These are phyloP conservation scores for Indicator indicator DNA, from an alignment of 2,113 vertebrate genomes.

Conservation along the genomic window DNA sequence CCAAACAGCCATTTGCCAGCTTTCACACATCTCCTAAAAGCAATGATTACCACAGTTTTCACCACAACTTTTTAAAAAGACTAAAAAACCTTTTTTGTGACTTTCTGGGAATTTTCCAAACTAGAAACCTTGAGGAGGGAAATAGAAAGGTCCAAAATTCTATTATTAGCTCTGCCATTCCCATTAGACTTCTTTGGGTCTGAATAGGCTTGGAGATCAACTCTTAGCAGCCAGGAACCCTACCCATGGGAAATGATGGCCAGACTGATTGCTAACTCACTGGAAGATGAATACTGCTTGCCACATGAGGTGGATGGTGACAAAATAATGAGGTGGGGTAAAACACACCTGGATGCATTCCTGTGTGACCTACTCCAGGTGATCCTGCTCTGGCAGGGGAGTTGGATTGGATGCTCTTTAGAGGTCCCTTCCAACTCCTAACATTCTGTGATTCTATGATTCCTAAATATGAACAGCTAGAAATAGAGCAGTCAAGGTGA, in stretches of 20 bases:
- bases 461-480: no score
- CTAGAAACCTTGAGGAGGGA: not conserved
- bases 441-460: no score
- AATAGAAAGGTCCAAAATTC: not conserved
- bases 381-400: no score
- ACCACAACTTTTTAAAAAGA: not conserved
- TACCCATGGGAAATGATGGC: not conserved
- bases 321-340: not conserved
- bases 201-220: not conserved
- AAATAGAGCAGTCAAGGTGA: not conserved
- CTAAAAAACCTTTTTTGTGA: not conserved
- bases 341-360: not conserved
- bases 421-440: no score
- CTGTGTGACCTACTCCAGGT: no score
- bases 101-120: not conserved
- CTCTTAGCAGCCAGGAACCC: not conserved
- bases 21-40: not conserved
- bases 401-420: no score
- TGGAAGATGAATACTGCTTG: not conserved
- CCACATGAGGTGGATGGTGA: rapidly evolving
- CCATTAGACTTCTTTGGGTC: not conserved
- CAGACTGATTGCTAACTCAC: not conserved
- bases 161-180: not conserved
- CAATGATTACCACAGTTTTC: not conserved
- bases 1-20: rapidly evolving